Evolutionary conservation across 2,797 vertebrate genomes (phyloP).

Genomic region (Sebastes umbrosus): DNA sequence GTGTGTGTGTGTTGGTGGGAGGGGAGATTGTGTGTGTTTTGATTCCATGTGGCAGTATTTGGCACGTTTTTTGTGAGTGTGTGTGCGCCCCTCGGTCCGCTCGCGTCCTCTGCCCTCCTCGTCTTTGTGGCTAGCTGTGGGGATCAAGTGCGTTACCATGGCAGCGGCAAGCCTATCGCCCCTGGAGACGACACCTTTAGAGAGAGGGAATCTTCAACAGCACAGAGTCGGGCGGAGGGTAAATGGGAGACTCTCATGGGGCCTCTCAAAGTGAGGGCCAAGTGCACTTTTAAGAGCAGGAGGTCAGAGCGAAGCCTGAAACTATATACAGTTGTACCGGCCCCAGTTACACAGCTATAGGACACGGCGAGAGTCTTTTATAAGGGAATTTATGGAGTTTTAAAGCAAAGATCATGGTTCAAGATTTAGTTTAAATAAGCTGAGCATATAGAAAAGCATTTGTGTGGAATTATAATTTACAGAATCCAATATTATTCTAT

Average conservation of each 20-base stretch:
- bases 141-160: slow-evolving; percentile 74
- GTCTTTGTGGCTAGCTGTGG: slow-evolving; percentile 57
- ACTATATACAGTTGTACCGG: neutral
- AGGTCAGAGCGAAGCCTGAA: slow-evolving; percentile 45
- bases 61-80: neutral
- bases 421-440: neutral
- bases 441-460: neutral
- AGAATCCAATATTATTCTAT: neutral
- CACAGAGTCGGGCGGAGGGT: slow-evolving; percentile 22
- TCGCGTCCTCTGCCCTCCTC: slow-evolving; percentile 35
- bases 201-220: slow-evolving; percentile 53
- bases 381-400: neutral
- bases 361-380: neutral
- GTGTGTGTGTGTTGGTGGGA: slow-evolving; percentile 7
- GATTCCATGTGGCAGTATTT: neutral
- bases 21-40: neutral
- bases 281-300: slow-evolving; percentile 38
- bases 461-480: neutral
- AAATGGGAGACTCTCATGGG: slow-evolving; percentile 58
- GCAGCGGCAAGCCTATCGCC: slow-evolving; percentile 54
- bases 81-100: neutral
- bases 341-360: neutral
- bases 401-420: neutral
- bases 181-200: slow-evolving; percentile 53
- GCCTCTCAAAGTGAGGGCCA: slow-evolving; percentile 40